phyloP scores from a whole-genome alignment of 2,888 invertebrate species.

The Kuschelorhynchus macadamiae region DNA sequence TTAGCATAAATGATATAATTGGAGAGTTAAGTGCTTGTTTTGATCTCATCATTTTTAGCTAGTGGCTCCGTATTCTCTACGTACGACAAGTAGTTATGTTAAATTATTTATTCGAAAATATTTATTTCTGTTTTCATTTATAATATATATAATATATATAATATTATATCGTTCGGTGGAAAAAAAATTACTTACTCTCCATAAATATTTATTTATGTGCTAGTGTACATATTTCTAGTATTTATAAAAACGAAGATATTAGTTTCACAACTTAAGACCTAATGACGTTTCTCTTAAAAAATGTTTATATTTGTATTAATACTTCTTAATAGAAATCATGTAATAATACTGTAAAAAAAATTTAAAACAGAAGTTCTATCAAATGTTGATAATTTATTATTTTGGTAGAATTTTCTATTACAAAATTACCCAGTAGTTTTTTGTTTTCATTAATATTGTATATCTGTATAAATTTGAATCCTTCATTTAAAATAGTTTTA shows the following conservation, averaged over 20 bases:
- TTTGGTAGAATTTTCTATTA: constrained; percentile 5
- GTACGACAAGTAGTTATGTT: too few relatives aligned
- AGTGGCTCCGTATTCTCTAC: not conserved
- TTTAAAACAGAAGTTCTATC: constrained; percentile 48
- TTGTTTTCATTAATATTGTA: too few relatives aligned
- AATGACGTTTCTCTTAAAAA: constrained; percentile 54
- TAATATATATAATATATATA: too few relatives aligned
- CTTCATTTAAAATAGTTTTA: not conserved
- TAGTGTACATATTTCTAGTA: constrained; percentile 58
- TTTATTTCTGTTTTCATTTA: too few relatives aligned
- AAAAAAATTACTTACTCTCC: constrained; percentile 16
- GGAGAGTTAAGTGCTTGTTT: constrained; percentile 46
- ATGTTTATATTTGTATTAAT: constrained; percentile 57
- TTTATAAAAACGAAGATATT: constrained; percentile 53
- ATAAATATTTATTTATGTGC: constrained; percentile 43
- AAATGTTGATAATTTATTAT: not conserved
- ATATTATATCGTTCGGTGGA: too few relatives aligned
- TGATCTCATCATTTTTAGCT: constrained; percentile 53
- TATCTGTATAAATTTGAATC: not conserved
- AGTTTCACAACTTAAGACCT: constrained; percentile 54
- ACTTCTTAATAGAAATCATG: constrained; percentile 53
- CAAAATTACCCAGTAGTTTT: too few relatives aligned
- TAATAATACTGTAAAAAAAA: constrained; percentile 52
- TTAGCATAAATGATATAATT: constrained; percentile 17
- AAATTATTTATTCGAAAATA: too few relatives aligned